These are phyloP conservation scores for Todiramphus chloris DNA, from an alignment of 2,113 vertebrate species.

Conservation along the genomic window DNA sequence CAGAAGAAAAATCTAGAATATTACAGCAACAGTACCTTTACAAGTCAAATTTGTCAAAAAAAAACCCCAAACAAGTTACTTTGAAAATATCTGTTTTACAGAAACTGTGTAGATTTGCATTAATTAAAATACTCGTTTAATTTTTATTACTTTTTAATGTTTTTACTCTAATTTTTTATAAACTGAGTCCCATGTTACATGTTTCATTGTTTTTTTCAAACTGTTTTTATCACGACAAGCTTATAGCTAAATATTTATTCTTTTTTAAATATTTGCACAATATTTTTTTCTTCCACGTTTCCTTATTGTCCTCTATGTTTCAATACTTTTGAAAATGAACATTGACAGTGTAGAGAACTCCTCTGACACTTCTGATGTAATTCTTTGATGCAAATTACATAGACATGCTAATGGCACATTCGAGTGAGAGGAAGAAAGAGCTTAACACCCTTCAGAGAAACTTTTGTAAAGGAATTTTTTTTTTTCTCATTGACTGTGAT, in stretches of 20 bases:
- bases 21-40: not conserved
- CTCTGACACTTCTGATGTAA: not conserved
- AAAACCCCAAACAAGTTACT: not conserved
- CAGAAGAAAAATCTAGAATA: not conserved
- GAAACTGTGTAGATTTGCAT: not conserved
- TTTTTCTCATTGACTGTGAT: not conserved
- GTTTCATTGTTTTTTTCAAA: not conserved
- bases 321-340: constrained; percentile 23
- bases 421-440: not conserved
- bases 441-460: not conserved
- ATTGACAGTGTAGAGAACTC: not conserved
- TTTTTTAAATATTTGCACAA: not conserved
- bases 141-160: too few species aligned
- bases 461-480: not conserved
- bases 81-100: not conserved
- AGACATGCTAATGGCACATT: not conserved
- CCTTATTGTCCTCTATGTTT: not conserved
- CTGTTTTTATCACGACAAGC: not conserved
- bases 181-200: not conserved
- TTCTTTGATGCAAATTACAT: not conserved
- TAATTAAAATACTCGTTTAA: not conserved
- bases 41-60: not conserved
- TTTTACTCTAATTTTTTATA: not conserved
- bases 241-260: not conserved
- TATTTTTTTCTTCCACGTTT: not conserved